Evolutionary conservation across 2,888 invertebrate species (phyloP), one percentile per base, ranked within the genome.

Genomic region (Tenthredo distinguenda): DNA sequence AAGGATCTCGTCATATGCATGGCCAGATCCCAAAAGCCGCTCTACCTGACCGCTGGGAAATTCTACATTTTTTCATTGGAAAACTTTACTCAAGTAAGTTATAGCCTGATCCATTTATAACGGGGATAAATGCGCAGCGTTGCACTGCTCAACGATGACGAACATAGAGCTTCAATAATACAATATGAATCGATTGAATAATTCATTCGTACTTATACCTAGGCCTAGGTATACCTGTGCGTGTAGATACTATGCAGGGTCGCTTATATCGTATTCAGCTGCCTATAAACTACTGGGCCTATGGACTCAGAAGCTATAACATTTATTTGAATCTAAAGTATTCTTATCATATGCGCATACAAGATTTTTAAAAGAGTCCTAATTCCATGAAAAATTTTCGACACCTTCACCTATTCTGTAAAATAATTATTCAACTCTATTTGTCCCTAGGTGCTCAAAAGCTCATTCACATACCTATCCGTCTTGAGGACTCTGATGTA

Each of bases 31-130:
- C 95, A 95, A 87, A 94, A 93, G 26, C 95, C 95, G 0, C 90
- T 95, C 79, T 91, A 92, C 62, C 93, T 95, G 4, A 94, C 94
- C 0, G 95, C 95, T 43, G 95, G 95, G 9, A 95, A 95, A 90
- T 94, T 95, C 88, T 94, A 94, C 86, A 94, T 93, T 0, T 92
- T 95, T 95, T 95, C 43, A 91, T 40, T 81, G 62, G 62, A 37
- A 40, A 81, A 40, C 62, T 81, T 81, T 43, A 62, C 81, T 26
- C 26, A 3, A 26, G 81, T 81, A 37, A 81, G 81, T 81, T 50
- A 68, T 18, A 18, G 18, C 18, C 15, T 68, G 68, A 34, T 34
- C 68, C 12, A 18, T 68, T 6, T 34, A 31, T 68, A 68, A 68
- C 1, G 4, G 72, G 72, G 21, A 10, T 43, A 12, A 43, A 74